Evolutionary conservation across 2,888 invertebrate genomes (phyloP).

Genomic region (Euphydryas editha): DNA sequence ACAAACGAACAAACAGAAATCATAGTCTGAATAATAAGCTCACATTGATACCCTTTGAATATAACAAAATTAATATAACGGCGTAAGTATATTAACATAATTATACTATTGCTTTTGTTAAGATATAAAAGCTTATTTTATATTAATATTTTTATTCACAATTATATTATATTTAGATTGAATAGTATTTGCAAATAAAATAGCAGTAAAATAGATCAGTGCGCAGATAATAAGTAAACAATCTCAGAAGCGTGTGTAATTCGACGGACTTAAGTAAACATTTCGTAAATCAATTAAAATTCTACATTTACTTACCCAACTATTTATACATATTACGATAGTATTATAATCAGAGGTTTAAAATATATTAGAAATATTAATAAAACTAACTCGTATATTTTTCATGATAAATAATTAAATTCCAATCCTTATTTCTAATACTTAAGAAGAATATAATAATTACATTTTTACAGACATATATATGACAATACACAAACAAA

Average conservation of each 20-base stretch:
- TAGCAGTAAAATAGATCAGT: neutral
- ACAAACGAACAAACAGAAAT: too few relatives aligned
- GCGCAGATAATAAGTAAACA: conserved; percentile 15
- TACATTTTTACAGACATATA: too few relatives aligned
- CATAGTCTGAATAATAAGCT: neutral
- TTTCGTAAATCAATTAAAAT: conserved; percentile 26
- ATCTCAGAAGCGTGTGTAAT: conserved; percentile 20
- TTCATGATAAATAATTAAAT: too few relatives aligned
- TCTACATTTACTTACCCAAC: conserved; percentile 14
- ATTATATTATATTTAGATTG: neutral
- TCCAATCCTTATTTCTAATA: too few relatives aligned
- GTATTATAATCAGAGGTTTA: neutral
- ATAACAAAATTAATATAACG: too few relatives aligned
- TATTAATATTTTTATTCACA: neutral
- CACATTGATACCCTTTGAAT: neutral
- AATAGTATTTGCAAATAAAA: neutral
- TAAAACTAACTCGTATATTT: too few relatives aligned
- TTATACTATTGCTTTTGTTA: neutral
- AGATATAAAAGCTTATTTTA: neutral
- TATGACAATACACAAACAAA: too few relatives aligned
- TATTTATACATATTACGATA: conserved; percentile 4
- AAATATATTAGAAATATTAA: neutral
- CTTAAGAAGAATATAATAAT: too few relatives aligned
- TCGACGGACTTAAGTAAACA: conserved; percentile 16
- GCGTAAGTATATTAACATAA: neutral